These are phyloP conservation scores for Saimiri boliviensis DNA, from an alignment of 2,113 vertebrate species.

Conservation along the genomic window DNA sequence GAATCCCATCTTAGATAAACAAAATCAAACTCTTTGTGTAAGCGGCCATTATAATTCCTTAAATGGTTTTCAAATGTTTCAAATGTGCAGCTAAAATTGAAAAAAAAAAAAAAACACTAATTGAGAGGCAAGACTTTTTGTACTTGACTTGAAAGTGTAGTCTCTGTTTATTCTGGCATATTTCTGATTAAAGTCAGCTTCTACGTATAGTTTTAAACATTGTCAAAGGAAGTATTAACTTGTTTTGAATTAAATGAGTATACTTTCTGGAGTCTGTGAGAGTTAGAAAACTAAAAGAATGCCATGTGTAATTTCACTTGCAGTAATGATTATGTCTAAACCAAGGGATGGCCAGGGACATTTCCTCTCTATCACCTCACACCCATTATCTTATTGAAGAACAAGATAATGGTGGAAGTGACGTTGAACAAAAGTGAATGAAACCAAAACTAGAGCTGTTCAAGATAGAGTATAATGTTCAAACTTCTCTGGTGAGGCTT, in stretches of 20 bases:
- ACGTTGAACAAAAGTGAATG: slow-evolving; percentile 40
- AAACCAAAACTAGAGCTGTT: slow-evolving; percentile 41
- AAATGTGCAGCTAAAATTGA: neutral
- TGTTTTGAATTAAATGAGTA: slow-evolving; percentile 3
- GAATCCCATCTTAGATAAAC: neutral
- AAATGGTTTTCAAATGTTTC: neutral
- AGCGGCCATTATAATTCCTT: neutral
- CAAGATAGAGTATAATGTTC: slow-evolving; percentile 28
- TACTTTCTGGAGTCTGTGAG: neutral
- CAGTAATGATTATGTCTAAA: neutral
- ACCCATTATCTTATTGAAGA: neutral
- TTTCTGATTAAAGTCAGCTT: neutral
- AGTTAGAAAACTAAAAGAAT: slow-evolving; percentile 27
- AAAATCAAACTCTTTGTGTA: neutral
- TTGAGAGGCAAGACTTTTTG: neutral
- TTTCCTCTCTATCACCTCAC: neutral
- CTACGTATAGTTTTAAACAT: neutral
- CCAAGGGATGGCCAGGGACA: neutral
- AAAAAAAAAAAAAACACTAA: neutral
- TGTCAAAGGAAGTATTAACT: neutral
- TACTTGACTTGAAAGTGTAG: neutral
- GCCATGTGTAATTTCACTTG: neutral
- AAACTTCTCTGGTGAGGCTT: neutral
- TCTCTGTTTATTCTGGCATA: neutral
- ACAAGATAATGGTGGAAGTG: neutral